Conservation (phyloP, 2,888 invertebrate species). For the Criorhina ranunculi region DNA sequence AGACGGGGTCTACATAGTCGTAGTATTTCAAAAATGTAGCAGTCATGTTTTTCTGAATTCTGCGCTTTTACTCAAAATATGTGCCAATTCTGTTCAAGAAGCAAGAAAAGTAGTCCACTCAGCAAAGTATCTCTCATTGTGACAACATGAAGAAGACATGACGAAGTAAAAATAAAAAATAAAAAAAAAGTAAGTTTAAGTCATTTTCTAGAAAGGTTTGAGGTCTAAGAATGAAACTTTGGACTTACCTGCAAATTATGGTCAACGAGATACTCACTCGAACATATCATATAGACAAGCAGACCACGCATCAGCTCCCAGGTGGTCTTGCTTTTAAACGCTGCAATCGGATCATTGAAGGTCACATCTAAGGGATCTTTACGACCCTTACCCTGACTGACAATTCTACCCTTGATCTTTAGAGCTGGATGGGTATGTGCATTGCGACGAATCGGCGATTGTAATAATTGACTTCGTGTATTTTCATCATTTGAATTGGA, state of each 20-base stretch:
- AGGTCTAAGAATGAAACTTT: conserved; percentile 21
- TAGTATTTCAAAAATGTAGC: too few relatives aligned
- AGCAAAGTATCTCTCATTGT: conserved; percentile 65
- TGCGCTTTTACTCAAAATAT: too few relatives aligned
- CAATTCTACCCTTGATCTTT: conserved; percentile 78
- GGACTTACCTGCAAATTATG: conserved; percentile 95
- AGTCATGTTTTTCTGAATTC: too few relatives aligned
- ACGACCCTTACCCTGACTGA: too few relatives aligned
- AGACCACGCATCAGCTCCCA: conserved; percentile 95
- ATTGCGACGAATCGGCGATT: conserved; percentile 40
- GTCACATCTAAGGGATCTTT: conserved; percentile 93
- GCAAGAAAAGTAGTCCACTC: conserved; percentile 20
- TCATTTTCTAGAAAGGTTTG: conserved; percentile 65
- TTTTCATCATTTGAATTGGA: conserved; percentile 41
- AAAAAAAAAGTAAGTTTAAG: conserved; percentile 20
- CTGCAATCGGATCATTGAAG: conserved; percentile 95
- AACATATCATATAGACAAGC: conserved; percentile 96
- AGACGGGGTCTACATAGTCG: too few relatives aligned
- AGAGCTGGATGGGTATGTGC: conserved; percentile 45
- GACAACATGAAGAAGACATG: conserved; percentile 30
- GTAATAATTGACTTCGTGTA: conserved; percentile 48
- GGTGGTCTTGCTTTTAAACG: conserved; percentile 98
- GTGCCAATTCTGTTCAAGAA: too few relatives aligned
- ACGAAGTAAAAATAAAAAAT: conserved; percentile 25
- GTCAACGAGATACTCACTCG: conserved; percentile 93